These are phyloP conservation scores for rat (Rattus norvegicus) DNA, from an alignment of 2,113 vertebrate species.

Conservation along the genomic window DNA sequence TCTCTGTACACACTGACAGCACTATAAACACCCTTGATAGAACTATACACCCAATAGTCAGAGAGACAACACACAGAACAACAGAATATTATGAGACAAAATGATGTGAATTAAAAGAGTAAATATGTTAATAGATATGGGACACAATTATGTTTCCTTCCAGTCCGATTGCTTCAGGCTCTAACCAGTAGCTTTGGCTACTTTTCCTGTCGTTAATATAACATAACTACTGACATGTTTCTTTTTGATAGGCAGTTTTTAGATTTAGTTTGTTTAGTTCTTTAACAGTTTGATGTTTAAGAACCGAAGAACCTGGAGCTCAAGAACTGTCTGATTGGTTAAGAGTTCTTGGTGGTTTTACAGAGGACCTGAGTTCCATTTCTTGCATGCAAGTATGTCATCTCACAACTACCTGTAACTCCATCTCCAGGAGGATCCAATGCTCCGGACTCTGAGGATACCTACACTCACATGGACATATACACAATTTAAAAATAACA, in stretches of 20 bases:
- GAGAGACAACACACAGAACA: background rate
- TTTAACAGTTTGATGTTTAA: conserved; percentile 22
- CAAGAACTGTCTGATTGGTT: too few species aligned
- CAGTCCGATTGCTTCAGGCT: background rate
- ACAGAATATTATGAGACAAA: background rate
- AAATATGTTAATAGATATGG: background rate
- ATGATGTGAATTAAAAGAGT: background rate
- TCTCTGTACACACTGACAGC: background rate
- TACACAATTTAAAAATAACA: background rate
- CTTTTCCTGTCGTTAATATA: background rate
- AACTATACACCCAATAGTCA: background rate
- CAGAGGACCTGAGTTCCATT: background rate
- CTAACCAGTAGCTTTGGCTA: background rate
- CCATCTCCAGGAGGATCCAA: background rate
- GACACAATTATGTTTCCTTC: background rate
- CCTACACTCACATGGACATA: background rate
- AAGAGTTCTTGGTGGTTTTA: background rate
- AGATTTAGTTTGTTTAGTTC: conserved; percentile 25
- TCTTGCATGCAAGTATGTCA: background rate
- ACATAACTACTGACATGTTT: background rate
- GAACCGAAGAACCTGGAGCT: background rate
- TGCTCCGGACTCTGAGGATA: background rate
- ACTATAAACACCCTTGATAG: background rate
- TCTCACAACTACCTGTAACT: background rate
- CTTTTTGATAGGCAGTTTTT: background rate